Evolutionary conservation across 2,888 invertebrate genomes (phyloP), one percentile per base, ranked within the genome.

Genomic region (Lacanobia wlatinum): DNA sequence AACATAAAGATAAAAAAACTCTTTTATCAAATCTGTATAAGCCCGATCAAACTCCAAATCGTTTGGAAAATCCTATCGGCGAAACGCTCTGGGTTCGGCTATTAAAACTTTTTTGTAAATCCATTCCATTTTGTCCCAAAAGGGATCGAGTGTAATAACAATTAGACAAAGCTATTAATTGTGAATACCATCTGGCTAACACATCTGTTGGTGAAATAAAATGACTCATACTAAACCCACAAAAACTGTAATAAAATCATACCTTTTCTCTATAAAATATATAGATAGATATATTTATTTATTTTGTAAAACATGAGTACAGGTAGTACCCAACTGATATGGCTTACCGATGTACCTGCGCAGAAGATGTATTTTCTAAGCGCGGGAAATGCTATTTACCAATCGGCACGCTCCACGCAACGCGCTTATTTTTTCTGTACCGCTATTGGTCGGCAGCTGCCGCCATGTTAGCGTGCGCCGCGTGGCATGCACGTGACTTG

Each of bases 61-160:
- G 40, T 55, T 77, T 28, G 4, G 14, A 23, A 60, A 48, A 77
- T 18, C 48, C 56, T 5, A 28, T 52, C 28, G 5, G 5, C 53
- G 4, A 34, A 61, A 68, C n/a, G 21, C 52, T 52, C 38, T 40
- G 9, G 14, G 1, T 43, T 55, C 18, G 14, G 38, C 34, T 28
- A 55, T 76, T 38, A 50, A 60, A 64, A 65, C 55, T 23, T 75
- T 70, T 72, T 76, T 72, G n/a, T 52, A 6, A 61, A 65, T 52
- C 43, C 60, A 28, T 52, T 59, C 28, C 9, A 10, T 5, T 48
- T 18, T 14, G 43, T 14, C 9, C 48, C 28, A 61, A 62, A 79
- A 55, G 18, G 55, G 65, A 61, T 72, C 61, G 38, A 34, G 52
- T 43, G 76, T 78, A 77, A 77, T 77, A 71, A 78, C 72, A 76